Evolutionary conservation across 2,888 invertebrate genomes (phyloP).

Genomic region (Nymphalis c-album): DNA sequence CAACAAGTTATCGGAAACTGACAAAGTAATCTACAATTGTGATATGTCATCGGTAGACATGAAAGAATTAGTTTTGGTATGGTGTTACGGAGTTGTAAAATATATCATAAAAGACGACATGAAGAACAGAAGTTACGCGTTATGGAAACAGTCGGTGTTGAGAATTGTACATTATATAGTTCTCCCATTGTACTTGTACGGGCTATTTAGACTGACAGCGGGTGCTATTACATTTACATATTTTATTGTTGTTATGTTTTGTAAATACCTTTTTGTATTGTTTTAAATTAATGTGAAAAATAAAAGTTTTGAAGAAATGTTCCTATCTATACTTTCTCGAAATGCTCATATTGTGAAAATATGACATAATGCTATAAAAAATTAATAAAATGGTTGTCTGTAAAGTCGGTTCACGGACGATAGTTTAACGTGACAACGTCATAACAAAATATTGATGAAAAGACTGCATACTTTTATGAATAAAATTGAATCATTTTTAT

Average conservation of each 20-base stretch:
- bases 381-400: no score
- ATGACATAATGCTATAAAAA: no score
- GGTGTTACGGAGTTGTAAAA: neutral
- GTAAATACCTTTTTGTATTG: no score
- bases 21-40: neutral
- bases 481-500: no score
- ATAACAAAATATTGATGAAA: no score
- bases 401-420: no score
- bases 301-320: no score
- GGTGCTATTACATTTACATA: neutral
- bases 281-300: no score
- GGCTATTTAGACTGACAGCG: neutral
- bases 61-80: neutral
- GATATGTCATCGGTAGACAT: neutral
- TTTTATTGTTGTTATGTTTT: neutral
- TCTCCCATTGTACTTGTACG: neutral
- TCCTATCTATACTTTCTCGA: no score
- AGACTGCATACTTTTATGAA: no score
- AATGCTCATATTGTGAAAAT: no score
- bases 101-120: neutral
- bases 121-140: neutral
- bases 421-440: no score
- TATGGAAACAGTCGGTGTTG: neutral
- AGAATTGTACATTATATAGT: constrained; percentile 1
- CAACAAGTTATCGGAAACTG: neutral